Evolutionary conservation across 2,888 invertebrate species (phyloP).

Genomic region (Chrysotoxum bicinctum): DNA sequence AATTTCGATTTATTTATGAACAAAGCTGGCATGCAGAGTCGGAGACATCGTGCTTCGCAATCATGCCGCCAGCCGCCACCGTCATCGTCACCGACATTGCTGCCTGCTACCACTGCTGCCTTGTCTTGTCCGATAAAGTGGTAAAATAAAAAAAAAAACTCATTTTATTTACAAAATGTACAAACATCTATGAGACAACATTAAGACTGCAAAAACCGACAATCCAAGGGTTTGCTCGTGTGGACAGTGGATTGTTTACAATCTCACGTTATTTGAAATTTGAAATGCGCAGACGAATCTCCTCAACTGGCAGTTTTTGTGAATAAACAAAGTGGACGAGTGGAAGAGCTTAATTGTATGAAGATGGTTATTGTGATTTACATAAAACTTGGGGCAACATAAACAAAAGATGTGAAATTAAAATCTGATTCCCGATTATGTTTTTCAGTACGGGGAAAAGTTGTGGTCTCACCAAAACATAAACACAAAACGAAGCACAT

Average conservation of each 20-base stretch:
- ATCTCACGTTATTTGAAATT: slow-evolving; percentile 51
- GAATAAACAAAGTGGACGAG: slow-evolving; percentile 3
- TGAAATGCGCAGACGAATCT: slow-evolving; percentile 19
- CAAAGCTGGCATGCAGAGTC: slow-evolving; percentile 36
- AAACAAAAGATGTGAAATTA: neutral
- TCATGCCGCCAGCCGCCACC: slow-evolving; percentile 19
- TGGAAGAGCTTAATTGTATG: neutral
- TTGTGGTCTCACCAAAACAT: no score
- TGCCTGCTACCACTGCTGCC: neutral
- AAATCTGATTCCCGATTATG: neutral
- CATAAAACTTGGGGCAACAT: neutral
- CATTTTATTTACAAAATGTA: slow-evolving; percentile 57
- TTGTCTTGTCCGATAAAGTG: slow-evolving; percentile 27
- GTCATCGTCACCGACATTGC: neutral
- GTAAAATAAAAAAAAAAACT: slow-evolving; percentile 40
- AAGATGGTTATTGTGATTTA: neutral
- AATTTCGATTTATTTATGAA: slow-evolving; percentile 67
- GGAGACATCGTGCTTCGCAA: slow-evolving; percentile 43
- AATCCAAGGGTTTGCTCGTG: slow-evolving; percentile 29
- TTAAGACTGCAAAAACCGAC: slow-evolving; percentile 15
- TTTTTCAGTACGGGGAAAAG: neutral
- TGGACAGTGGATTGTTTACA: slow-evolving; percentile 61
- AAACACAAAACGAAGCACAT: no score
- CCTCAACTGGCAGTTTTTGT: neutral
- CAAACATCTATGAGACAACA: slow-evolving; percentile 24